These are phyloP conservation scores for Apistogramma diplotaenia DNA, from an alignment of 2,113 vertebrate genomes.

Conservation along the genomic window DNA sequence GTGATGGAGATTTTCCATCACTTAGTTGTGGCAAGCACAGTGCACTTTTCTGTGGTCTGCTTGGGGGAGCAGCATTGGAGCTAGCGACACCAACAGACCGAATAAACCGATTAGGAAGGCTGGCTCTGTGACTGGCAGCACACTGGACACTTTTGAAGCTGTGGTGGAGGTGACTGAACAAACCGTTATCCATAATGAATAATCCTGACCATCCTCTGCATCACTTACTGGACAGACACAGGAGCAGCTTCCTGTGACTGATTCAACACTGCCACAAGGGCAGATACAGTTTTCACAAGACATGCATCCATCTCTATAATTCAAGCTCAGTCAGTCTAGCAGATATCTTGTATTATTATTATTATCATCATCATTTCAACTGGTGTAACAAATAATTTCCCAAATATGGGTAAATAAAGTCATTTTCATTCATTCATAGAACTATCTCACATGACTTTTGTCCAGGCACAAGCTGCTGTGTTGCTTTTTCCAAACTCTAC, in stretches of 20 bases:
- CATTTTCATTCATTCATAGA: background rate
- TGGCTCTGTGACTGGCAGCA: background rate
- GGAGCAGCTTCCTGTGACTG: background rate
- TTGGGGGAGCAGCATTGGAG: background rate
- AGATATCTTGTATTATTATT: background rate
- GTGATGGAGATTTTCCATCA: too few species aligned
- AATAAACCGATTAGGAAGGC: background rate
- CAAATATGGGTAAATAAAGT: background rate
- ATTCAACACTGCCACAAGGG: background rate
- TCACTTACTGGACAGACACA: background rate
- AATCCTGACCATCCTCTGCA: background rate
- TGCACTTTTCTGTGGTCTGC: background rate
- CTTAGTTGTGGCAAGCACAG: too few species aligned
- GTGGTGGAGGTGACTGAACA: background rate
- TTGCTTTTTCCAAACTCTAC: background rate
- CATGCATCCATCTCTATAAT: background rate
- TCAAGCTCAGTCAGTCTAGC: background rate
- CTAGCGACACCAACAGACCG: background rate
- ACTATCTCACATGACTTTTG: background rate
- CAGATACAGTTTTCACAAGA: background rate
- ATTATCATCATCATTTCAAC: too few species aligned
- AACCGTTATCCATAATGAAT: background rate
- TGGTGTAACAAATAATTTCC: too few species aligned
- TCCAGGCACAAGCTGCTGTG: background rate
- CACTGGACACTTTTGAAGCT: background rate